Percentiles rank a stretch among this genome's conserved stretches.
phyloP scores from a whole-genome alignment of 2,888 invertebrate genomes.

The Mamestra brassicae region DNA sequence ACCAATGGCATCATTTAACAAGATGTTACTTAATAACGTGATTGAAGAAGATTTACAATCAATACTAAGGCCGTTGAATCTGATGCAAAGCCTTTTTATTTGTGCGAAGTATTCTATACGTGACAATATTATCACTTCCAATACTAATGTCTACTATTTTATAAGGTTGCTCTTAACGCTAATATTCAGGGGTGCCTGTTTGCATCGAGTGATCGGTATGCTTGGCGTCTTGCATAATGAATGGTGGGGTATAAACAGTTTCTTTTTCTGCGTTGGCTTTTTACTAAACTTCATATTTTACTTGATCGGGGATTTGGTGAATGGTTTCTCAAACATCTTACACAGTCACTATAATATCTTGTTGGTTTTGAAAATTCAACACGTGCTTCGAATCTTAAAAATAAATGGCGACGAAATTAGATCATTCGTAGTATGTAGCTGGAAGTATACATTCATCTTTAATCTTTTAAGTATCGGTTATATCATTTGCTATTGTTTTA shows the following conservation, averaged over 20 bases:
- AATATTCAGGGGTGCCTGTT: not conserved
- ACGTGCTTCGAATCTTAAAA: slow-evolving; percentile 1
- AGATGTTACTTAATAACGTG: slow-evolving; percentile 1
- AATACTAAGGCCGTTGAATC: slow-evolving; percentile 32
- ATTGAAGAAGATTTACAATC: slow-evolving; percentile 30
- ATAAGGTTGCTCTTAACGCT: not conserved
- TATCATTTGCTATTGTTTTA: not conserved
- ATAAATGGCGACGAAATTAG: slow-evolving; percentile 11
- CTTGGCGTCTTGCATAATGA: not conserved
- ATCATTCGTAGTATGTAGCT: slow-evolving; percentile 1
- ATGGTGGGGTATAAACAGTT: not conserved
- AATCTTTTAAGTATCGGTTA: not conserved
- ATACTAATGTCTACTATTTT: slow-evolving; percentile 6
- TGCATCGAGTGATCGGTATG: not conserved
- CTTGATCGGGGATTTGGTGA: slow-evolving; percentile 11
- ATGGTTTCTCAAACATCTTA: not conserved
- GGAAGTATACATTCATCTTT: not conserved
- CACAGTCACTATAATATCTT: slow-evolving; percentile 14
- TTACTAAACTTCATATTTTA: not conserved
- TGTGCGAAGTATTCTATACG: slow-evolving; percentile 32
- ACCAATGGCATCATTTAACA: not conserved
- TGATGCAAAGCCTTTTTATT: slow-evolving; percentile 23
- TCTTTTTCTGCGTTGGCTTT: too few species aligned
- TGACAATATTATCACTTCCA: slow-evolving; percentile 22
- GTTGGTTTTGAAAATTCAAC: slow-evolving; percentile 30